A percentile compares a stretch with the other conserved stretches of the same genome.
Conservation (phyloP, 2,888 invertebrate species). For the Adelphocoris suturalis region DNA sequence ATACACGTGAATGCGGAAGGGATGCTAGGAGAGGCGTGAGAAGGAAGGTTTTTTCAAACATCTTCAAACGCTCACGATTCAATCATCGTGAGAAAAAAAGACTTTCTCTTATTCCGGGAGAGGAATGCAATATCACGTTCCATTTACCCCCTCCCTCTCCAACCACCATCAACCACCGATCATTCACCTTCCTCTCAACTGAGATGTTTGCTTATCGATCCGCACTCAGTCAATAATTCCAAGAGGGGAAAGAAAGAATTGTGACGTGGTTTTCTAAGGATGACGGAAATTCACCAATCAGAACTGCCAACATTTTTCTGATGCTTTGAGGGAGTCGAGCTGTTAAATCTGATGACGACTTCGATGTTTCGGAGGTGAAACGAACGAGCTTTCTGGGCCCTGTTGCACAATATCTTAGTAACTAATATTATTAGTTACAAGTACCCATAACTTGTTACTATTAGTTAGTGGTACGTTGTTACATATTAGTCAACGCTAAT, state of each 20-base stretch:
- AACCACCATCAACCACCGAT: neutral
- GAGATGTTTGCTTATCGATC: slow-evolving; percentile 36
- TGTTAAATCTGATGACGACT: no score
- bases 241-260: neutral
- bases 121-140: slow-evolving; percentile 36
- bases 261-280: neutral
- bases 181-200: slow-evolving; percentile 30
- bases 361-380: no score
- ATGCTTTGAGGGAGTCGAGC: no score
- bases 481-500: no score
- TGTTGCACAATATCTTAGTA: no score
- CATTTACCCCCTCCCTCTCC: neutral
- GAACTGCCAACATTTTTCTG: neutral
- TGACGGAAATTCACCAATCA: slow-evolving; percentile 12
- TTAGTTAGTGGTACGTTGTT: no score
- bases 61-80: slow-evolving; percentile 12
- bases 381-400: no score
- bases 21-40: neutral
- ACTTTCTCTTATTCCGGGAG: slow-evolving; percentile 11
- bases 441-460: no score
- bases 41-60: neutral
- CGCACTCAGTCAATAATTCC: slow-evolving; percentile 11
- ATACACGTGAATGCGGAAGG: no score
- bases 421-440: no score
- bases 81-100: slow-evolving; percentile 12